Conservation (phyloP, 1,140 invertebrate genomes). For the Drosophila carrolli region DNA sequence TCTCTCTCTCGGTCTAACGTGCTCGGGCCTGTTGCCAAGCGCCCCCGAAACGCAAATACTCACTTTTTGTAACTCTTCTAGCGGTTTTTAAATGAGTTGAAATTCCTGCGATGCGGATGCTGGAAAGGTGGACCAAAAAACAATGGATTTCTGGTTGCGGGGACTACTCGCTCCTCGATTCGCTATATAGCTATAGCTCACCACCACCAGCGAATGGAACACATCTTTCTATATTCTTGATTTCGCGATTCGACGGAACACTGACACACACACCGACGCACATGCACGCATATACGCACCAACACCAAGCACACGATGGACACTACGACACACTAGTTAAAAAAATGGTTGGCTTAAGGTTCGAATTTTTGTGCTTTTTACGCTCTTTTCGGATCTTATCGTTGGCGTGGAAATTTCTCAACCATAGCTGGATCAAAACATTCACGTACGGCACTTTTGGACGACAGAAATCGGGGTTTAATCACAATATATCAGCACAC, state of each 20-base stretch:
- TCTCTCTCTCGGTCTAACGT: constrained; percentile 7
- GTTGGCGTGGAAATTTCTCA: background rate
- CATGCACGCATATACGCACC: constrained; percentile 26
- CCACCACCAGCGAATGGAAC: constrained; percentile 55
- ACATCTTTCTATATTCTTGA: constrained; percentile 75
- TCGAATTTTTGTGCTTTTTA: constrained; percentile 33
- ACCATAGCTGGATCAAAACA: constrained; percentile 23
- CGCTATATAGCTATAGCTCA: constrained; percentile 55
- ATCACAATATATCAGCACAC: constrained; percentile 74
- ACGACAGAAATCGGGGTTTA: constrained; percentile 43
- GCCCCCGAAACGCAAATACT: constrained; percentile 58
- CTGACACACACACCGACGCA: constrained; percentile 21
- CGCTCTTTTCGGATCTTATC: constrained; percentile 1
- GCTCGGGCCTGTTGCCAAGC: constrained; percentile 77
- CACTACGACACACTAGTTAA: constrained; percentile 52
- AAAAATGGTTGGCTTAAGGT: constrained; percentile 47
- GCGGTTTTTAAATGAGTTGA: constrained; percentile 11
- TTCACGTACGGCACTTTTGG: constrained; percentile 46
- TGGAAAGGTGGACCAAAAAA: constrained; percentile 1
- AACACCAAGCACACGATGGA: constrained; percentile 40
- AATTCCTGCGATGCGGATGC: constrained; percentile 19
- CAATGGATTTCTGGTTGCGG: constrained; percentile 8
- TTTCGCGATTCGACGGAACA: constrained; percentile 70
- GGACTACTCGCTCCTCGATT: constrained; percentile 28
- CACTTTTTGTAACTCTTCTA: constrained; percentile 63